A percentile compares a stretch with the other conserved stretches of the same genome.
Evolutionary conservation across 2,113 vertebrate species (phyloP).

Genomic region (Thinocorus orbignyianus): DNA sequence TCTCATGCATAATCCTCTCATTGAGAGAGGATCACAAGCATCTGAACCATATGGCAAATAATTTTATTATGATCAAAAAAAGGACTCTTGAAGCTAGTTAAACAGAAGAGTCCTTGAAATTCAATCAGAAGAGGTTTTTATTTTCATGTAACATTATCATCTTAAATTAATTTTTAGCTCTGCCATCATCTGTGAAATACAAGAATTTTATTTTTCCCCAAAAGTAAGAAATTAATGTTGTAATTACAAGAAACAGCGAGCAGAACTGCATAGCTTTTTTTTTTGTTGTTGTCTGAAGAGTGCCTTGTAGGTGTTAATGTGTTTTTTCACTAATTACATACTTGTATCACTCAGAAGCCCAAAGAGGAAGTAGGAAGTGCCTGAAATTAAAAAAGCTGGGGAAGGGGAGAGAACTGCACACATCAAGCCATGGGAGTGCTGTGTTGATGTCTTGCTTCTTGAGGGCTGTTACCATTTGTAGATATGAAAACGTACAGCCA

Average conservation of each 20-base stretch:
- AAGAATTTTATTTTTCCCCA: conserved; percentile 13
- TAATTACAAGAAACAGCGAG: conserved; percentile 31
- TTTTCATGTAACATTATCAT: conserved; percentile 71
- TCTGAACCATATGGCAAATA: conserved; percentile 86
- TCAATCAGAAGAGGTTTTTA: conserved; percentile 75
- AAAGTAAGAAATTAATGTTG: conserved; percentile 44
- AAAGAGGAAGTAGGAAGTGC: conserved; percentile 28
- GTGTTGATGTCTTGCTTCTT: neutral
- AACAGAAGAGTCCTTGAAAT: conserved; percentile 83
- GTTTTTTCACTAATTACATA: conserved; percentile 47
- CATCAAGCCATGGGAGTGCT: neutral
- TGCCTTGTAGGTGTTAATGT: conserved; percentile 9
- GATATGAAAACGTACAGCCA: neutral
- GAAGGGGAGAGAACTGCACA: neutral
- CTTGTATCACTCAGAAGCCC: neutral
- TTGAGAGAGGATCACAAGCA: conserved; percentile 78
- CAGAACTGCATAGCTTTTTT: neutral
- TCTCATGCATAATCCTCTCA: conserved; percentile 82
- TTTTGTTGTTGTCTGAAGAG: conserved; percentile 25
- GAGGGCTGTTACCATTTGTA: neutral
- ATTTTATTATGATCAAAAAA: conserved; percentile 86
- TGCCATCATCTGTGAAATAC: conserved; percentile 34
- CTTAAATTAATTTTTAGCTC: conserved; percentile 73
- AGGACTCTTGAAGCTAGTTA: conserved; percentile 83
- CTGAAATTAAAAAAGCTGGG: conserved; percentile 37